Conservation (phyloP, 2,113 vertebrate species). For the Ariopsis seemanni region DNA sequence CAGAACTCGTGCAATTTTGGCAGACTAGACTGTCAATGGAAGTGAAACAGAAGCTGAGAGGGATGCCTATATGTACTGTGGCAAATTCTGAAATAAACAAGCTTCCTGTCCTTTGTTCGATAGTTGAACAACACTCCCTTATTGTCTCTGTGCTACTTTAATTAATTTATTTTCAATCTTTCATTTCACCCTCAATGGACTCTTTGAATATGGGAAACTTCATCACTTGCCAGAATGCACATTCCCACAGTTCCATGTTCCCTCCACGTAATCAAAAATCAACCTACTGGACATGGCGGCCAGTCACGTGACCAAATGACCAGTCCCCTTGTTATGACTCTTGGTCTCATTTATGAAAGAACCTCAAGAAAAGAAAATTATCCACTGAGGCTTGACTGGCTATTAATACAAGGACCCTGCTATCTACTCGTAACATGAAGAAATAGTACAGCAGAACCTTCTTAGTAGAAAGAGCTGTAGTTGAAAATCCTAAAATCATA, state of each 20-base stretch:
- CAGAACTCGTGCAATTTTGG: background rate
- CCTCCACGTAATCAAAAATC: background rate
- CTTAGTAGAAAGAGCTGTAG: background rate
- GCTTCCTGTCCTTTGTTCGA: background rate
- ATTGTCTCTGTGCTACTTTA: background rate
- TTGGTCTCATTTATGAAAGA: background rate
- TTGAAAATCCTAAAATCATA: background rate
- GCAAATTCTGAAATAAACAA: background rate
- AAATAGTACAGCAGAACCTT: background rate
- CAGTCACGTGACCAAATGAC: background rate
- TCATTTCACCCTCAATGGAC: background rate
- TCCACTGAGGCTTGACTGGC: background rate
- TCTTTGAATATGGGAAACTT: background rate
- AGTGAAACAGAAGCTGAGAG: background rate
- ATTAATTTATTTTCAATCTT: background rate
- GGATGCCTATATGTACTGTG: background rate
- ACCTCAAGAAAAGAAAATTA: background rate
- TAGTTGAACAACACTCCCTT: background rate
- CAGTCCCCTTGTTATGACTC: background rate
- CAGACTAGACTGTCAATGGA: background rate
- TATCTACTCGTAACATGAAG: background rate
- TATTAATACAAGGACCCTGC: background rate
- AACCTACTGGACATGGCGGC: background rate
- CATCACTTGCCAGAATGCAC: background rate
- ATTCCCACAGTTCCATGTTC: background rate